Base-by-base conservation (phyloP, 2,888 invertebrate genomes). In the Stratiomys singularior region DNA sequence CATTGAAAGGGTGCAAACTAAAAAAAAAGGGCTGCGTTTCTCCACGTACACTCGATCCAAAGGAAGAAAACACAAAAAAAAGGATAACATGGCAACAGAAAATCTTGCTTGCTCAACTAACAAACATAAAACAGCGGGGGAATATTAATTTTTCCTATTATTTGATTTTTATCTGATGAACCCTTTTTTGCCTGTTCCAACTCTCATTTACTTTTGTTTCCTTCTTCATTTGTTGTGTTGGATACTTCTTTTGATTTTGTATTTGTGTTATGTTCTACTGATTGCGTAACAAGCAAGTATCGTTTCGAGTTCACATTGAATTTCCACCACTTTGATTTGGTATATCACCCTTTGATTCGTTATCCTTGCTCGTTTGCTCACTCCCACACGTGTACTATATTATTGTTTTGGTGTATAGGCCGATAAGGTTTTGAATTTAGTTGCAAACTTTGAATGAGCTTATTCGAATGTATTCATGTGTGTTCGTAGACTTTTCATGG, bases 141-240 rank as follows among this genome's bases (percentile, higher is more conserved):
- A 78, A 78, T 78, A 78, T 78, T 78, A 78, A 78, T 78, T 78
- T 78, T 76, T 72, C 72, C 78, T 72, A 78, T 78, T 78, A 78
- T 78, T 78, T 77, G 78, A 78, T 78, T 78, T 78, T 78, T 77
- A 78, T 78, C 78, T 77, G 78, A 76, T 76, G 37, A 37, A 37
- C 37, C 37, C 37, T 37, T 37, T 37, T 37, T 37, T 37, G n/a
- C n/a, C 37, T 37, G 9, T 37, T 37, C 15, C 18, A 15, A 52
- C 15, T 13, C 4, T n/a, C 52, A 13, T 2, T 52, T 52, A 52
- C 15, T 52, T 52, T 4, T 52, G 52, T 13, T 52, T 52, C 52
- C n/a, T 52, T 52, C 18, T 18, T 4, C 52, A 52, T 13, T 52
- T 52, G 18, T 4, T 52, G 44, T 44, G 4, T 52, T 52, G 28